Conservation (phyloP, 2,797 vertebrate genomes). For the Morelia viridis region DNA sequence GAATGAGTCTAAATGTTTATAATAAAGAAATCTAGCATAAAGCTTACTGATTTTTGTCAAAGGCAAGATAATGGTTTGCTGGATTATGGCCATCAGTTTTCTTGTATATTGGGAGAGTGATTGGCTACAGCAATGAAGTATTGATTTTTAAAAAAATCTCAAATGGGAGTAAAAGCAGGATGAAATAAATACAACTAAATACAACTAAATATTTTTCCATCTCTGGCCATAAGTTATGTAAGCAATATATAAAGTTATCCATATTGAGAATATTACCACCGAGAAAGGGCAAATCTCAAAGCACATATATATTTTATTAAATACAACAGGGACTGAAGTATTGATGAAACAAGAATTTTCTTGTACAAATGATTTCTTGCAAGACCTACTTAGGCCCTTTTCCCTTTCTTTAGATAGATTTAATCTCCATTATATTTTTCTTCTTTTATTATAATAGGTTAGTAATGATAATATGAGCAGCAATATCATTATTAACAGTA, state of each 20-base stretch:
- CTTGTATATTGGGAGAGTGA: background rate
- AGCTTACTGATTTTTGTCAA: background rate
- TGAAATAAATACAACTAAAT: background rate
- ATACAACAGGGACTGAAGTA: background rate
- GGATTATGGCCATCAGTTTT: background rate
- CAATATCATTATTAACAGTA: slow-evolving; percentile 26
- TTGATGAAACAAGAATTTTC: slow-evolving; percentile 3
- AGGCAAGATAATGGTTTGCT: background rate
- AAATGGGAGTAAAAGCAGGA: background rate
- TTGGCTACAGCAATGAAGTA: background rate
- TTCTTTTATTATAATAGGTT: slow-evolving; percentile 6
- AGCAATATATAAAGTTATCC: background rate
- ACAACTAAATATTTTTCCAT: background rate
- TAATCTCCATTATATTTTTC: slow-evolving; percentile 14
- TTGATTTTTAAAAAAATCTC: background rate
- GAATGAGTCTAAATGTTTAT: background rate
- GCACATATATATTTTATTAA: background rate
- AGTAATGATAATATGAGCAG: background rate
- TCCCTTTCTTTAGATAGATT: slow-evolving; percentile 10
- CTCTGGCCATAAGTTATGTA: background rate
- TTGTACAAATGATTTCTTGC: slow-evolving; percentile 6
- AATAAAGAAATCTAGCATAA: background rate
- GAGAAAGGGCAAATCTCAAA: background rate
- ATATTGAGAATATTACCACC: background rate
- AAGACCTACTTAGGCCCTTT: background rate